These are phyloP conservation scores for Phrynocephalus guinanensis DNA, from an alignment of 2,797 vertebrate genomes.

Conservation along the genomic window DNA sequence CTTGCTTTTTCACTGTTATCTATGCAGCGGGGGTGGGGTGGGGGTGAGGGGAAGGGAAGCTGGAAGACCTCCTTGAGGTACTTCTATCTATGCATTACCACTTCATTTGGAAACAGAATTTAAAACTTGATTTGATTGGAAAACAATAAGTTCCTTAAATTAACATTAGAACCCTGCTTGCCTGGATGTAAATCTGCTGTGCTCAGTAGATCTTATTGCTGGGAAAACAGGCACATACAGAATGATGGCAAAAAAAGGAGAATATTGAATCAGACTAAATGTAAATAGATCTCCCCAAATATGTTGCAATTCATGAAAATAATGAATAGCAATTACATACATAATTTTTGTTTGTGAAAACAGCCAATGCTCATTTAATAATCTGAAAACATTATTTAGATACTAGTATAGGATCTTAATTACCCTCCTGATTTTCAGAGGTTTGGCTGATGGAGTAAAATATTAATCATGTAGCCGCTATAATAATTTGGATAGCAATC, in stretches of 20 bases:
- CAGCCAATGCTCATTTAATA: background rate
- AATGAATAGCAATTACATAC: background rate
- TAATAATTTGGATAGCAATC: background rate
- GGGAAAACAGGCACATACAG: background rate
- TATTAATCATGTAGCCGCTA: background rate
- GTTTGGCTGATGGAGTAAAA: background rate
- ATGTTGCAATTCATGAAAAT: background rate
- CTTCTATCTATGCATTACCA: background rate
- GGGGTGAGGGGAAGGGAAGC: background rate
- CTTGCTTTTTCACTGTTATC: slow-evolving; percentile 53
- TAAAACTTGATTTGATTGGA: background rate
- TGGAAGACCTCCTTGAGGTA: background rate
- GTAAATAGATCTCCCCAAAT: background rate
- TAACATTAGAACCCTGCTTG: background rate
- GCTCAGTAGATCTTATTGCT: background rate
- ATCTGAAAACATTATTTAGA: background rate
- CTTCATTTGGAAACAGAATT: background rate
- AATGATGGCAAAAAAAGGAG: background rate
- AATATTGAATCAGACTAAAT: background rate
- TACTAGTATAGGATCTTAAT: background rate
- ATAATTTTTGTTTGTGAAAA: background rate
- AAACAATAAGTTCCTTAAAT: background rate
- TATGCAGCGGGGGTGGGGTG: no score
- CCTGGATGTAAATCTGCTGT: background rate
- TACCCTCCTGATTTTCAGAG: background rate